Conservation (phyloP, 1,140 invertebrate genomes). For the Cylas formicarius region DNA sequence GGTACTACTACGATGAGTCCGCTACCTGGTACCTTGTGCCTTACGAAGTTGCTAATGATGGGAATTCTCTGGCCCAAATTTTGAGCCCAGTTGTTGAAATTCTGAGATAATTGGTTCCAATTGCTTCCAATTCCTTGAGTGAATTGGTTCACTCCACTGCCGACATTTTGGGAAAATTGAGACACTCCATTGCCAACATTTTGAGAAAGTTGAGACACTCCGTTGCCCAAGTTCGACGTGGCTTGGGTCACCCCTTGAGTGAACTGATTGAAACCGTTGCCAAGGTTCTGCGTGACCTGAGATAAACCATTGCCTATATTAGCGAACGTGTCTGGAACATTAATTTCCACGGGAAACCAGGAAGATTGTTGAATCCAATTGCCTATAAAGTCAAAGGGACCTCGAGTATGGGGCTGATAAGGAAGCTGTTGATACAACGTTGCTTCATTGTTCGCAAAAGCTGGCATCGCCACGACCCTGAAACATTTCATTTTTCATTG, state of each 20-base stretch:
- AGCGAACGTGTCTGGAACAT: slow-evolving; percentile 31
- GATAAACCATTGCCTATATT: slow-evolving; percentile 20
- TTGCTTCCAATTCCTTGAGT: slow-evolving; percentile 22
- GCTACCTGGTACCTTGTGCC: neutral
- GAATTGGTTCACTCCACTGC: slow-evolving; percentile 17
- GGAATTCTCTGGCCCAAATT: slow-evolving; percentile 19
- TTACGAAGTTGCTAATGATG: slow-evolving; percentile 14
- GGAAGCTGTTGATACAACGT: no score
- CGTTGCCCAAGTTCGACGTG: slow-evolving; percentile 11
- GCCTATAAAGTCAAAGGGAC: slow-evolving; percentile 22
- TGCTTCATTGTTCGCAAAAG: no score
- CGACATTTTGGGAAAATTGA: slow-evolving; percentile 18
- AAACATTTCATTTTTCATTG: no score
- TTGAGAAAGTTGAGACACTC: slow-evolving; percentile 15
- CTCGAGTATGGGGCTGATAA: neutral
- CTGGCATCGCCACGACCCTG: no score
- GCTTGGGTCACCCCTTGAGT: no score
- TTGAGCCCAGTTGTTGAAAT: slow-evolving; percentile 19
- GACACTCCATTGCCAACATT: slow-evolving; percentile 23
- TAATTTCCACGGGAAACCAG: slow-evolving; percentile 36
- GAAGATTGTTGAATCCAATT: slow-evolving; percentile 30
- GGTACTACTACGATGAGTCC: neutral
- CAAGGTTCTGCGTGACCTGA: slow-evolving; percentile 17
- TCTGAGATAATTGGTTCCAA: slow-evolving; percentile 9
- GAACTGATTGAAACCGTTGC: slow-evolving; percentile 18